These are phyloP conservation scores for Lacanobia oleracea DNA, from an alignment of 2,888 invertebrate species.

Conservation along the genomic window DNA sequence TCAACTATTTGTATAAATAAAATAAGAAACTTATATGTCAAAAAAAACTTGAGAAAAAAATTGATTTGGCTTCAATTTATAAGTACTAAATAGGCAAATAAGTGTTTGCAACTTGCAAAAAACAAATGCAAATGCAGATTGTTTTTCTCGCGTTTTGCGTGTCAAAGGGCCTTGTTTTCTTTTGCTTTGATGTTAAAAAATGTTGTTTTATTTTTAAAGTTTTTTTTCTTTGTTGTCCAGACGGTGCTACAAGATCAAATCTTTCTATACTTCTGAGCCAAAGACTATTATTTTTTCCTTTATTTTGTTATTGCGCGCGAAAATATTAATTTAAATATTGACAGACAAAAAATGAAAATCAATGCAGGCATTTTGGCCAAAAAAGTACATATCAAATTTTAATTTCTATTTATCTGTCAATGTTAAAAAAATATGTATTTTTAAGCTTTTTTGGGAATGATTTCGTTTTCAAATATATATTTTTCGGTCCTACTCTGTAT, in stretches of 20 bases:
- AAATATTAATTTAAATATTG: constrained; percentile 38
- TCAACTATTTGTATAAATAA: constrained; percentile 57
- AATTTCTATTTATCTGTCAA: constrained; percentile 13
- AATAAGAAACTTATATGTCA: constrained; percentile 43
- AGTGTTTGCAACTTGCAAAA: constrained; percentile 14
- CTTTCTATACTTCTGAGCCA: constrained; percentile 85
- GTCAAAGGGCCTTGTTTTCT: constrained; percentile 46
- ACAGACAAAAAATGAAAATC: constrained; percentile 15
- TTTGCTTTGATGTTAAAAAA: constrained; percentile 57
- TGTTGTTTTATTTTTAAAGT: constrained; percentile 62
- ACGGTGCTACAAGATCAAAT: constrained; percentile 88
- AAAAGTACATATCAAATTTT: constrained; percentile 20
- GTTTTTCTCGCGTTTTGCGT: constrained; percentile 18
- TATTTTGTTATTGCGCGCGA: constrained; percentile 54
- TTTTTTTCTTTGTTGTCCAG: constrained; percentile 77
- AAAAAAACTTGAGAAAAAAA: constrained; percentile 39
- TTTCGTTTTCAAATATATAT: constrained; percentile 44
- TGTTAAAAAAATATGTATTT: not conserved
- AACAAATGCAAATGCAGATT: constrained; percentile 13
- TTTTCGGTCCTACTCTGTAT: constrained; percentile 62
- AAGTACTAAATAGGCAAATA: constrained; percentile 59
- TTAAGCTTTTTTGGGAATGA: constrained; percentile 44
- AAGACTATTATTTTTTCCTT: constrained; percentile 79
- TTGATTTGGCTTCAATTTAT: constrained; percentile 57
- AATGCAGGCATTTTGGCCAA: constrained; percentile 20